Evolutionary conservation across 1,140 invertebrate species (phyloP).

Genomic region (Macrobrachium rosenbergii): DNA sequence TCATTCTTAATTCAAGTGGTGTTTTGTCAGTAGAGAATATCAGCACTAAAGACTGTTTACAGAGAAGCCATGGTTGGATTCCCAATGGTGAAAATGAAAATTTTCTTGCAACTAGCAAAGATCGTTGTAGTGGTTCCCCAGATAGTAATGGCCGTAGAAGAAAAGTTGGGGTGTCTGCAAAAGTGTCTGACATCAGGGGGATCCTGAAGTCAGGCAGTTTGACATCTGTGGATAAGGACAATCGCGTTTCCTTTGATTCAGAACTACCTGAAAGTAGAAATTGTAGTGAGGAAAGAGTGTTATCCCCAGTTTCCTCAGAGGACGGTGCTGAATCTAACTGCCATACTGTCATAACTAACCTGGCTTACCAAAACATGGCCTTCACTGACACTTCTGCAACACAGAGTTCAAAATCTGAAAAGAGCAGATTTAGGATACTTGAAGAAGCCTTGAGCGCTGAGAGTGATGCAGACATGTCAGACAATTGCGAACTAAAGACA

Average conservation of each 20-base stretch:
- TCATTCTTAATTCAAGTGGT: background rate
- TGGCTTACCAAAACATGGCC: no score
- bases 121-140: background rate
- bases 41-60: slow-evolving; percentile 6
- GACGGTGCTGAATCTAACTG: slow-evolving; percentile 8
- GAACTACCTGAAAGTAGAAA: background rate
- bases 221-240: slow-evolving; percentile 18
- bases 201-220: slow-evolving; percentile 41
- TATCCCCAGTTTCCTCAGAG: background rate
- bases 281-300: background rate
- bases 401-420: background rate
- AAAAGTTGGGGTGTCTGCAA: slow-evolving; percentile 46
- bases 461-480: slow-evolving; percentile 49
- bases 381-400: background rate
- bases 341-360: background rate
- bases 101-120: background rate
- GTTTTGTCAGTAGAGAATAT: background rate
- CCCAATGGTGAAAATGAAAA: slow-evolving; percentile 22
- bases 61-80: slow-evolving; percentile 31
- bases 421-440: slow-evolving; percentile 35
- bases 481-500: slow-evolving; percentile 53
- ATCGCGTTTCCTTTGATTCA: slow-evolving; percentile 43
- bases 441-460: slow-evolving; percentile 42
- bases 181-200: slow-evolving; percentile 47
- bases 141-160: slow-evolving; percentile 30